A percentile compares a stretch with the other conserved stretches of the same genome.
phyloP scores from a whole-genome alignment of 2,113 vertebrate species.

The Xenus cinereus region DNA sequence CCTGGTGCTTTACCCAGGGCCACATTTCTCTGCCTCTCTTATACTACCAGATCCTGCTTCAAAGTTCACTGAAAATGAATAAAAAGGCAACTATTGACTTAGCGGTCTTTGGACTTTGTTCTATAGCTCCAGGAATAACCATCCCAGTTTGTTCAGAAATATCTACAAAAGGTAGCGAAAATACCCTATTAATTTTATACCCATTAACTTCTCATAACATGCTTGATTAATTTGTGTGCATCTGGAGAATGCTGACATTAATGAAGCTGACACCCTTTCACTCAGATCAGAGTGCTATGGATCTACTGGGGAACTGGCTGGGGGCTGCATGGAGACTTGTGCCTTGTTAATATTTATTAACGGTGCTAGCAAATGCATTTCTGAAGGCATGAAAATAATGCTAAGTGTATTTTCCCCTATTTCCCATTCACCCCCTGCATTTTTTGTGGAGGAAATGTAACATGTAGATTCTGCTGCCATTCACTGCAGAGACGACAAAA shows the following conservation, averaged over 20 bases:
- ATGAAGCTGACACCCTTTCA: not conserved
- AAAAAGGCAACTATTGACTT: not conserved
- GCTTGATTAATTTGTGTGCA: not conserved
- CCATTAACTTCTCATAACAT: not conserved
- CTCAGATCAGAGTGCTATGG: not conserved
- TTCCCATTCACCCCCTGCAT: not conserved
- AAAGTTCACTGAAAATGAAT: not conserved
- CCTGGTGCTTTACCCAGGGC: not conserved
- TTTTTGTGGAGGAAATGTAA: not conserved
- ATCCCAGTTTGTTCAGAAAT: not conserved
- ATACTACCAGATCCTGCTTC: not conserved
- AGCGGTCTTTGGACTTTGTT: not conserved
- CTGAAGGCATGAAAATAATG: not conserved
- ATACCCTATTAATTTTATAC: not conserved
- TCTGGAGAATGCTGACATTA: not conserved
- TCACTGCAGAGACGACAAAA: constrained; percentile 9
- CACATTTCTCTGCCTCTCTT: not conserved
- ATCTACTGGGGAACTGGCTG: not conserved
- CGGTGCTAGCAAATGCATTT: not conserved
- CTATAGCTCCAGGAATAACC: not conserved
- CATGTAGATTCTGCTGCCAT: not conserved
- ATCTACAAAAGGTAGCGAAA: not conserved
- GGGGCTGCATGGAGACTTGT: not conserved
- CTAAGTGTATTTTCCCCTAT: not conserved
- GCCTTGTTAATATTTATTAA: constrained; percentile 29